These are phyloP conservation scores for Drosophila baimaii DNA, from an alignment of 1,140 invertebrate species.

Conservation along the genomic window DNA sequence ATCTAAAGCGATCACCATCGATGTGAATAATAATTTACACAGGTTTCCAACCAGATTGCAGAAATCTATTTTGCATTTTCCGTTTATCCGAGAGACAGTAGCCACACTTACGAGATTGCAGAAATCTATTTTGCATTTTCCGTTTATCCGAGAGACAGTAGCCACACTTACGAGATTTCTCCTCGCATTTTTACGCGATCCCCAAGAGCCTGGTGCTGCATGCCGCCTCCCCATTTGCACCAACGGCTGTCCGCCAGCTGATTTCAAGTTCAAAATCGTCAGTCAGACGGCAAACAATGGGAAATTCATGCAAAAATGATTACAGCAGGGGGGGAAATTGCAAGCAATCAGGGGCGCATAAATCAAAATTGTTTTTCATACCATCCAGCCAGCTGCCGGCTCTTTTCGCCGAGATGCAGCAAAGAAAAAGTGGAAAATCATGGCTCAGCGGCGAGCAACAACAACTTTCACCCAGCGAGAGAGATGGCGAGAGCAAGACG, in stretches of 20 bases:
- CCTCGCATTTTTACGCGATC: conserved; percentile 6
- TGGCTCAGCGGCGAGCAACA: conserved; percentile 61
- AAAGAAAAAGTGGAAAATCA: conserved; percentile 81
- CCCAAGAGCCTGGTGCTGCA: conserved; percentile 44
- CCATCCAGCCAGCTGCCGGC: conserved; percentile 8
- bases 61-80: conserved; percentile 27
- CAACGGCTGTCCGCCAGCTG: conserved; percentile 29
- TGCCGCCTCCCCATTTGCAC: conserved; percentile 44
- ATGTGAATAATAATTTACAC: conserved; percentile 5
- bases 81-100: neutral
- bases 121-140: conserved; percentile 27
- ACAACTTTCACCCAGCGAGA: conserved; percentile 71
- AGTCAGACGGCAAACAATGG: conserved; percentile 49
- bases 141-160: neutral
- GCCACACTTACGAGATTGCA: conserved; percentile 1
- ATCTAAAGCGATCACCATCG: conserved; percentile 8
- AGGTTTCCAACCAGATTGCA: neutral
- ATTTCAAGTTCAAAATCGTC: conserved; percentile 67
- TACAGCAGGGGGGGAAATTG: conserved; percentile 43
- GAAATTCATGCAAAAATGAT: conserved; percentile 70
- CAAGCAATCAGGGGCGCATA: conserved; percentile 67
- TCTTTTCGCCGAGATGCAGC: conserved; percentile 30
- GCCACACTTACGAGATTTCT: conserved; percentile 17
- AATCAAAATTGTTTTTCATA: conserved; percentile 55
- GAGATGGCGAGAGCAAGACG: conserved; percentile 27